Evolutionary conservation across 2,888 invertebrate genomes (phyloP), one percentile per base, ranked within the genome.

Genomic region (Pristionchus entomophagus): DNA sequence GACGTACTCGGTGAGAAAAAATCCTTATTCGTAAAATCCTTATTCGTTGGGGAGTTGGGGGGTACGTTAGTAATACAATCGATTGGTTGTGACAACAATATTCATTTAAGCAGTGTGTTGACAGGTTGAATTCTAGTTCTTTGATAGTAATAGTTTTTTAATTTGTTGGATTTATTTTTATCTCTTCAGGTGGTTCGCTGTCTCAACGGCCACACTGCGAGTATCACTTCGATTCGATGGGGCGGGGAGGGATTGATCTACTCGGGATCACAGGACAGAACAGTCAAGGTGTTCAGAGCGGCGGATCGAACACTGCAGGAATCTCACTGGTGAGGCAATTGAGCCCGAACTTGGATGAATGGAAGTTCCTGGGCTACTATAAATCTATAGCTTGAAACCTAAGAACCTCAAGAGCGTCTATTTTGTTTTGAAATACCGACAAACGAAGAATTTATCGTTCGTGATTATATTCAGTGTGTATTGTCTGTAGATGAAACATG

Each of bases 171-270:
- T n/a, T n/a, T n/a, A 26, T 19, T 22, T 32, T 65, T 12, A 22
- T 35, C 32, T 65, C 19, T 8, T 0, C 41, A 84, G 73, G 84
- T 84, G 29, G 69, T 84, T 12, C 65, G 84, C 14, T 51, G 53
- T 38, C 73, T 84, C 49, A 84, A 84, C 94, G 88, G 97, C n/a
- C 99, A 99, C 94, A 96, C 96, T 0, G 96, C 96, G 94, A 96
- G 96, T 87, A 97, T 99, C 0, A 97, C 98, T 0, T 96, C 96
- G 89, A 96, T 99, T 0, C 96, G 96, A 93, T 99, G 99, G 99
- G 98, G 99, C 85, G 99, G 99, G 0, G 95, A 95, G 82, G 97
- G 97, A 26, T 95, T 99, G 0, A 95, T 99, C 85, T 99, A 99
- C 94, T 97, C 97, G 35, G 96, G 97, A 0, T 99, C 99, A 2